Base-by-base conservation (phyloP, 2,888 invertebrate species). In the Alcis repandata region DNA sequence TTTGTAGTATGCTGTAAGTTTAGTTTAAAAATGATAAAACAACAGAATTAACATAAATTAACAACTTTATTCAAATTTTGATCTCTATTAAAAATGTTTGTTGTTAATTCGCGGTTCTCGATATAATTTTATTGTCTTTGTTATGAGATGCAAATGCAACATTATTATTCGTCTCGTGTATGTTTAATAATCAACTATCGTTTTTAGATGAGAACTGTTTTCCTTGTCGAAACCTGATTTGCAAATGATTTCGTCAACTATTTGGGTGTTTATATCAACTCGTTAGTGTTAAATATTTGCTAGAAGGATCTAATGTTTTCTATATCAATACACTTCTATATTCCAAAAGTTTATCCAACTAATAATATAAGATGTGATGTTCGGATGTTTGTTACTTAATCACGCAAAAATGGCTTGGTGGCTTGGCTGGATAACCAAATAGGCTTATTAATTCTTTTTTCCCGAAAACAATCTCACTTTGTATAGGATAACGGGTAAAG, bases 171-270 rank as follows among this genome's bases (percentile, higher is more conserved):
- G 54, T 48, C n/a, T 54, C 10, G 13, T 7, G 27, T 36, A 11
- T 33, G 22, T 40, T 19, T 10, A 56, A 56, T 51, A 62, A 41
- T 15, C 17, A 43, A 51, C 22, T 57, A 57, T 57, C 15, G 15
- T 49, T 40, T 54, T 22, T 51, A 57, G 43, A 57, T 43, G 33
- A 41, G 41, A 32, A 49, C 43, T 15, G 19, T 63, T 61, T 54
- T 40, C 53, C 61, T 68, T 59, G 38, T 49, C 54, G 43, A 63
- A 61, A 61, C 53, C 54, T 61, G 54, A 59, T 49, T 64, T 54
- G 45, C 17, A 46, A 59, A 38, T 48, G 13, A 41, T 36, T n/a
- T 36, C 27, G 43, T 33, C 32, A 11, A 51, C 11, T 15, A 48
- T 36, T 40, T 58, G 32, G 6, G 7, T 38, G 9, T 1, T 32